phyloP scores from a whole-genome alignment of 2,113 vertebrate species.

The Myanophis thanlyinensis region DNA sequence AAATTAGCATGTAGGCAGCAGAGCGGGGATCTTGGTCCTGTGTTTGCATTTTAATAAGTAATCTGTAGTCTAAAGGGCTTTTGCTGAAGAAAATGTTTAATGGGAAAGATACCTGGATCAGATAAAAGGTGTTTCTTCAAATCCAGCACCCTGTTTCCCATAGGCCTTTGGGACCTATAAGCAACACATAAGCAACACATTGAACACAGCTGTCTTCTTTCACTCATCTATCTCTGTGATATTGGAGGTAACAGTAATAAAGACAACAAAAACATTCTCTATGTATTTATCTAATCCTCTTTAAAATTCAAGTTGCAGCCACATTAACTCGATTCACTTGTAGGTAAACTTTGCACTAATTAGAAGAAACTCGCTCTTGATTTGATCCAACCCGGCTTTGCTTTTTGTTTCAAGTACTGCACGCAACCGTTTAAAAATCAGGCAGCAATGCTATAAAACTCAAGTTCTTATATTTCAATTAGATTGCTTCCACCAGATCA shows the following conservation, averaged over 20 bases:
- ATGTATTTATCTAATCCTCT: background rate
- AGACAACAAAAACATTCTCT: background rate
- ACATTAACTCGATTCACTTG: background rate
- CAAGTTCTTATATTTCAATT: background rate
- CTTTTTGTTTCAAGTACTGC: background rate
- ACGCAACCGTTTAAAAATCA: background rate
- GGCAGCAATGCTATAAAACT: background rate
- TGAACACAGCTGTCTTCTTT: too few species aligned
- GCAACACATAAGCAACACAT: too few species aligned
- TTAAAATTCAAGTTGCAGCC: background rate
- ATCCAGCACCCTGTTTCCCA: too few species aligned
- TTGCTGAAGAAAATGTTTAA: background rate
- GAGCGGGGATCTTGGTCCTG: background rate
- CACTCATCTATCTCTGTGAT: background rate
- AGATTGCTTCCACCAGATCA: background rate
- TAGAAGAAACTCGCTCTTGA: background rate
- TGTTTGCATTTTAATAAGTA: background rate
- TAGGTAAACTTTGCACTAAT: background rate
- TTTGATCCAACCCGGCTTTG: background rate
- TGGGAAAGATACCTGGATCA: background rate
- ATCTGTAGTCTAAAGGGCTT: background rate
- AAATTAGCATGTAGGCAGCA: background rate
- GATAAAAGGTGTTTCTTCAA: background rate
- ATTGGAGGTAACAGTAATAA: background rate
- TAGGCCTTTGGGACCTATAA: too few species aligned